Base-by-base conservation (phyloP, 2,888 invertebrate genomes). In the Drosophila yooni region DNA sequence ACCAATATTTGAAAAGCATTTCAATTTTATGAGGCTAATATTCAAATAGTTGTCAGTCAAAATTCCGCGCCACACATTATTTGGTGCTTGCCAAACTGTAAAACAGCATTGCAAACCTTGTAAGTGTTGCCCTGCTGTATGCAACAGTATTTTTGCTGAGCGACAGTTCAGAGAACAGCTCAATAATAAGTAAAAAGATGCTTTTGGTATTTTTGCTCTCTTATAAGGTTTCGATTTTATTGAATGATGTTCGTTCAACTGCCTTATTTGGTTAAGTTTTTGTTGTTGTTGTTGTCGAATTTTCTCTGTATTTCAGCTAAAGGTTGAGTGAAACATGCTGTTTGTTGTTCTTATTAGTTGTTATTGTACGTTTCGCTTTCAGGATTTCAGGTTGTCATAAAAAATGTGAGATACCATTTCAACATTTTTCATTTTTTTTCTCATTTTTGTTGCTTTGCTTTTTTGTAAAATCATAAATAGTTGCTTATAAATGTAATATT, bases 231-330 rank as follows among this genome's bases (percentile, higher is more conserved):
- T 50, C 6, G 69, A 43, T 66, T 81, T 87, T 86, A 88, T 85
- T 88, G 78, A 84, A 84, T 66, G 88, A 66, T 89, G 82, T 84
- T 87, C 43, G 67, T 71, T 81, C 73, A 81, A 70, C 51, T 63
- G 52, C 82, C 72, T 71, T 67, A 59, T 43, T 71, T 68, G 54
- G 57, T 72, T 46, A 68, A 8, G 25, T 33, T 51, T 50, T 38
- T 76, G 21, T 73, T 68, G 59, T 74, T 71, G 11, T 69, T 85
- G 52, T 70, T 82, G 59, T 66, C 34, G 29, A 58, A 56, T 51
- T 81, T 74, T 72, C 65, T 81, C 68, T 82, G 82, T 87, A 87
- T 73, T 75, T 69, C 72, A 69, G 65, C 65, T 69, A 62, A 40
- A 25, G 46, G 27, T 63, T 48, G 51, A 54, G 59, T 67, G 70